phyloP scores from a whole-genome alignment of 2,113 vertebrate species.

The Cebus imitator region DNA sequence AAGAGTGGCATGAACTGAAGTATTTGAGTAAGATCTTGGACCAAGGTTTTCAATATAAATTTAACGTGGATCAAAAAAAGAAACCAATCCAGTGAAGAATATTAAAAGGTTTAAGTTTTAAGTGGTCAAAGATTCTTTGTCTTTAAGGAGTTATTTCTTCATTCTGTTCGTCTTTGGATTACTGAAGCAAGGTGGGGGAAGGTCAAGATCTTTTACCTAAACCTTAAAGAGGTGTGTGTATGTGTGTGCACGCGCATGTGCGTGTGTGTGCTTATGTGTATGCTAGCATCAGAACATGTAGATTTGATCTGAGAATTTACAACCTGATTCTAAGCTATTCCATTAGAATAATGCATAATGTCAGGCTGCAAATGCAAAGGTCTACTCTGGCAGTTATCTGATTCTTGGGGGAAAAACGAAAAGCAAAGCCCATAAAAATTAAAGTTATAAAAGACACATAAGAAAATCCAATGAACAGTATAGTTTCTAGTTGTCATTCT shows the following conservation, averaged over 20 bases:
- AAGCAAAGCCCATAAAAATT: neutral
- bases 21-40: neutral
- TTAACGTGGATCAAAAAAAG: neutral
- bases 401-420: neutral
- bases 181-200: neutral
- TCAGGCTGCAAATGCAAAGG: neutral
- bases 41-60: neutral
- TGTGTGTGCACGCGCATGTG: rapidly evolving
- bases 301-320: neutral
- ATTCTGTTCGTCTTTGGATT: neutral
- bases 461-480: neutral
- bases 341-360: neutral
- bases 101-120: neutral
- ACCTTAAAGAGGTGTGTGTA: neutral
- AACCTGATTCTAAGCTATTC: neutral
- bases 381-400: neutral
- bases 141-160: neutral
- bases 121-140: neutral
- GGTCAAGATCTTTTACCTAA: neutral
- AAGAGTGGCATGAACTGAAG: neutral
- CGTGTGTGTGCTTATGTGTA: neutral
- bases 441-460: neutral
- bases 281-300: neutral
- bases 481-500: neutral
- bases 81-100: neutral